phyloP scores from a whole-genome alignment of 2,888 invertebrate species.

The Sericinus montela region DNA sequence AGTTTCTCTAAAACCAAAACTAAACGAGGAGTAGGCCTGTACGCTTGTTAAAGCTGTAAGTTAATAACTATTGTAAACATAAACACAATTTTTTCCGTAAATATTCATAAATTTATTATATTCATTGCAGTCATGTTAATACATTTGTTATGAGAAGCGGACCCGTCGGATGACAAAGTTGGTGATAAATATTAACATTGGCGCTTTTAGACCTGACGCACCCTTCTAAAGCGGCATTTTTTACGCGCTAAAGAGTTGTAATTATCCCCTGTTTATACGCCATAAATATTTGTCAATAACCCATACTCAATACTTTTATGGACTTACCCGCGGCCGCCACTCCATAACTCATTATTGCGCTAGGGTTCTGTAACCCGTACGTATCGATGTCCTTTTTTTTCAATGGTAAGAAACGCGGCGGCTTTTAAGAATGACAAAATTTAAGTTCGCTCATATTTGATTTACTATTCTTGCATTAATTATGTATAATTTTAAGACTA shows the following conservation, averaged over 20 bases:
- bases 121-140: too few species aligned
- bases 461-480: too few species aligned
- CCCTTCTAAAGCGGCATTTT: conserved; percentile 64
- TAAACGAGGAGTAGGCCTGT: too few species aligned
- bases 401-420: conserved; percentile 18
- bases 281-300: conserved; percentile 79
- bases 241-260: conserved; percentile 78
- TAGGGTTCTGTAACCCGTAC: conserved; percentile 55
- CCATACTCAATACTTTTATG: conserved; percentile 74
- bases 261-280: conserved; percentile 77
- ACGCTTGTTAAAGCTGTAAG: too few species aligned
- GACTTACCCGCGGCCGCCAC: conserved; percentile 65
- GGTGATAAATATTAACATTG: conserved; percentile 65
- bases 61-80: too few species aligned
- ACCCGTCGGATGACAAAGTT: conserved; percentile 55
- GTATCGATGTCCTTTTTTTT: conserved; percentile 47
- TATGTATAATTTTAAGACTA: too few species aligned
- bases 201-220: conserved; percentile 41
- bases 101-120: too few species aligned
- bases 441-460: too few species aligned
- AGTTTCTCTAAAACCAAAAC: too few species aligned
- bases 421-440: too few species aligned
- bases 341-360: conserved; percentile 68
- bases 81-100: too few species aligned
- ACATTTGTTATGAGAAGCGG: background rate